A percentile compares a stretch with the other conserved stretches of the same genome.
Evolutionary conservation across 2,888 invertebrate genomes (phyloP).

Genomic region (Oscheius sp.): DNA sequence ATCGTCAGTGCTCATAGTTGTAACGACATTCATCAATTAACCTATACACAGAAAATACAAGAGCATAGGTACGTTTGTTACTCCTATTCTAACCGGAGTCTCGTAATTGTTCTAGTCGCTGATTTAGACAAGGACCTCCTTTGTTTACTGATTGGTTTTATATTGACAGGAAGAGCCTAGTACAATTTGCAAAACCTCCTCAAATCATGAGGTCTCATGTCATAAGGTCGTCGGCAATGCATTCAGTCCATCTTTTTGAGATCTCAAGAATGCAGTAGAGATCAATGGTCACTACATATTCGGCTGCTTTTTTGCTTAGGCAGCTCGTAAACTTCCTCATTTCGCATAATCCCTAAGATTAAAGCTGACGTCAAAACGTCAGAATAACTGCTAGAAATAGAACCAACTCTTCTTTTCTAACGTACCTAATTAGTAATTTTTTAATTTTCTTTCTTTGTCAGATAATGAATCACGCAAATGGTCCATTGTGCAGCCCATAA

Average conservation of each 20-base stretch:
- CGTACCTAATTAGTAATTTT: background rate
- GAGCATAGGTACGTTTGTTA: slow-evolving; percentile 24
- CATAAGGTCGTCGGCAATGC: too few species aligned
- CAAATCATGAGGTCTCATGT: too few species aligned
- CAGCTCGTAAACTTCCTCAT: slow-evolving; percentile 7
- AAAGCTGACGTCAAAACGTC: slow-evolving; percentile 8
- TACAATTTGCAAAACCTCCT: too few species aligned
- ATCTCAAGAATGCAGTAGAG: slow-evolving; percentile 20
- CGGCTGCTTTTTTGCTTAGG: slow-evolving; percentile 2
- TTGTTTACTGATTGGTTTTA: too few species aligned
- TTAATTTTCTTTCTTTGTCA: background rate
- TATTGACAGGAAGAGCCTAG: too few species aligned
- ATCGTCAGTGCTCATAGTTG: slow-evolving; percentile 9
- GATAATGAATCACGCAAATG: slow-evolving; percentile 7
- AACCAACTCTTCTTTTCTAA: background rate
- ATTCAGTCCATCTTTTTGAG: slow-evolving; percentile 1
- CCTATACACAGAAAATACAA: slow-evolving; percentile 8
- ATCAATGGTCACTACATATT: slow-evolving; percentile 12
- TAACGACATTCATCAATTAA: slow-evolving; percentile 6
- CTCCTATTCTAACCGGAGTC: background rate
- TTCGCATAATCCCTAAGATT: slow-evolving; percentile 20
- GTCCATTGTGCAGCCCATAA: slow-evolving; percentile 7
- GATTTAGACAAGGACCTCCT: slow-evolving; percentile 6
- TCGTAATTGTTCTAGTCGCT: slow-evolving; percentile 9
- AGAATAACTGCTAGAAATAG: background rate